phyloP scores from a whole-genome alignment of 2,113 vertebrate genomes.

The Acrocephalus kingi region DNA sequence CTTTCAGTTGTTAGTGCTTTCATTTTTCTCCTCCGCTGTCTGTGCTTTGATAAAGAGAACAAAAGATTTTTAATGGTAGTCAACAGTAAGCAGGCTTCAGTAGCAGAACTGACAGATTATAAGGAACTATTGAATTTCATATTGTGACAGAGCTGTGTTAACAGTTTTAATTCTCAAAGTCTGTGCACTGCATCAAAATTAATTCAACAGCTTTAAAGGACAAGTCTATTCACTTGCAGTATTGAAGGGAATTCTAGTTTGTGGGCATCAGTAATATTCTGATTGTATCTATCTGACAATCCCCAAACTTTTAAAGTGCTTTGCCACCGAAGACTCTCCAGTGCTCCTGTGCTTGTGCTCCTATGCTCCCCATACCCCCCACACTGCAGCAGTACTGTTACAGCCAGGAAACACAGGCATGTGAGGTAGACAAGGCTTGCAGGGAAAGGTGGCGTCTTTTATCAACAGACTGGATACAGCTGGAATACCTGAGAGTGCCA shows the following conservation, averaged over 20 bases:
- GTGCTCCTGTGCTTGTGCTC: no score
- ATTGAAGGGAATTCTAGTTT: not conserved
- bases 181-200: conserved; percentile 6
- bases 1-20: not conserved
- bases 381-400: not conserved
- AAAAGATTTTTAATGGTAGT: conserved; percentile 20
- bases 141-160: conserved; percentile 23
- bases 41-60: conserved; percentile 39
- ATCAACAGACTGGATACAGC: not conserved
- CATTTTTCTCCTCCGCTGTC: not conserved
- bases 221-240: not conserved
- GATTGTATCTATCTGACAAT: not conserved
- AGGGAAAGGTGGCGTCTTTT: not conserved
- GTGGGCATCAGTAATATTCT: not conserved
- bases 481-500: not conserved
- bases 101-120: not conserved
- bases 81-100: not conserved
- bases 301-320: not conserved
- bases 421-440: not conserved
- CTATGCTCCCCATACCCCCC: not conserved
- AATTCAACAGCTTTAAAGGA: not conserved
- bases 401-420: not conserved
- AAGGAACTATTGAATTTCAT: conserved; percentile 2
- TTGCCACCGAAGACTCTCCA: not conserved
- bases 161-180: not conserved